Evolutionary conservation across 2,113 vertebrate species (phyloP), one percentile per base, ranked within the genome.

Genomic region (Gasterosteus nipponicus): DNA sequence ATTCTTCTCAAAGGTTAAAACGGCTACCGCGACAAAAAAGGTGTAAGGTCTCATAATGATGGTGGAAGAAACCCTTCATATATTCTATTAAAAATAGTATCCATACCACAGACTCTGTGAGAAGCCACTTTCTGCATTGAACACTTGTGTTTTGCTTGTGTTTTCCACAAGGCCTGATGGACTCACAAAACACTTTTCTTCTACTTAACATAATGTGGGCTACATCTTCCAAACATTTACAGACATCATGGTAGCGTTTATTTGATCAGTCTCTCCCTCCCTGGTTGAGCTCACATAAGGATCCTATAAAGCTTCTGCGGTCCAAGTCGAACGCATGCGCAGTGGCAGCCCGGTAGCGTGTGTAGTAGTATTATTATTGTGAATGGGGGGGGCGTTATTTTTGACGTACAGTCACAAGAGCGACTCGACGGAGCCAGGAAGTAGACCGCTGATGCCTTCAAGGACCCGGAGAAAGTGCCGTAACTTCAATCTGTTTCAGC

Each of bases 341-440:
- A 78, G 19, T 70, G 74, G 22, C 38, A 0, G 11, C 39, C n/a
- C 3, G 35, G 57, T 75, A 78, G 77, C 74, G 87, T 87, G 87
- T 86, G 84, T 89, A 84, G 84, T 91, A 83, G 79, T 90, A 87
- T 84, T 89, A 88, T 90, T 90, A 73, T 91, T 91, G 88, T 90
- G 89, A 92, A 91, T 91, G 87, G 77, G 78, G 76, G 51, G 47
- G 85, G 83, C 44, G 83, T 85, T 89, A 91, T 91, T 90, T 91
- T 75, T 84, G 87, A 84, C 81, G 87, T 84, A 85, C 83, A 86
- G 91, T 92, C 90, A 92, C 86, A 89, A 89, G 92, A 90, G 92
- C 83, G 92, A 93, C 92, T 90, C 82, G 29, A 59, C 78, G 90
- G 92, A 93, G 92, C 92, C 92, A 93, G 90, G 92, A 93, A 92